Evolutionary conservation across 2,797 vertebrate species (phyloP).

Genomic region (Peromyscus attwateri): DNA sequence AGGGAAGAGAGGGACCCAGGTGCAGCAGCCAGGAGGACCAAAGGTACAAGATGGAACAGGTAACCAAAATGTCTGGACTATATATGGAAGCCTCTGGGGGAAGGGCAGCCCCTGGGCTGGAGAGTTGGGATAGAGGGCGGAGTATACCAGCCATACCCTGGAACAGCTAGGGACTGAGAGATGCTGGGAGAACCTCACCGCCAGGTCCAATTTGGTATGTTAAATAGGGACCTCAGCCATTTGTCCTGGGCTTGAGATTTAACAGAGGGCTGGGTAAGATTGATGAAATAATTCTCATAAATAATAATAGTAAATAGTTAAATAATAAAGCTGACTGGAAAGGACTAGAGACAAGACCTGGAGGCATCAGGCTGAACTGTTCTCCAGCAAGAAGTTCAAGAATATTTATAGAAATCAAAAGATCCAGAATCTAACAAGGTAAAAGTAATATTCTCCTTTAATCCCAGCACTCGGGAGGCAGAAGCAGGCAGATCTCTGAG

Average conservation of each 20-base stretch:
- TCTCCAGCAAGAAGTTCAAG: background rate
- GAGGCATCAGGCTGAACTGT: background rate
- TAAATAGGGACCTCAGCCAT: background rate
- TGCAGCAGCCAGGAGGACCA: background rate
- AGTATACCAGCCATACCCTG: background rate
- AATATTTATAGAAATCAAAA: background rate
- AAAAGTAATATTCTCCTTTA: background rate
- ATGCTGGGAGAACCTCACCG: background rate
- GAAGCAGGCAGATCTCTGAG: too few relatives aligned
- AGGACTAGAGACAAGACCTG: background rate
- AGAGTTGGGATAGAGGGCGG: background rate
- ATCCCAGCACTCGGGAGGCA: too few relatives aligned
- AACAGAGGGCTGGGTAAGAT: background rate
- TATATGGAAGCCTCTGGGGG: background rate
- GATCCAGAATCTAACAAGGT: background rate
- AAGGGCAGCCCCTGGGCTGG: background rate
- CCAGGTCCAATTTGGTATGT: background rate
- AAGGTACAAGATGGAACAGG: background rate
- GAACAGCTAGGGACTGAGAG: background rate
- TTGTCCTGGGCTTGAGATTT: background rate
- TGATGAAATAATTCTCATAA: background rate
- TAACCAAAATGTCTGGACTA: background rate
- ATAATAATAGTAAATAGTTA: too few relatives aligned
- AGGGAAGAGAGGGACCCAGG: too few relatives aligned
- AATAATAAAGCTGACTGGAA: background rate